Percentiles rank a stretch among this genome's conserved stretches.
Conservation (phyloP, 2,113 vertebrate genomes). For the Gobius niger region DNA sequence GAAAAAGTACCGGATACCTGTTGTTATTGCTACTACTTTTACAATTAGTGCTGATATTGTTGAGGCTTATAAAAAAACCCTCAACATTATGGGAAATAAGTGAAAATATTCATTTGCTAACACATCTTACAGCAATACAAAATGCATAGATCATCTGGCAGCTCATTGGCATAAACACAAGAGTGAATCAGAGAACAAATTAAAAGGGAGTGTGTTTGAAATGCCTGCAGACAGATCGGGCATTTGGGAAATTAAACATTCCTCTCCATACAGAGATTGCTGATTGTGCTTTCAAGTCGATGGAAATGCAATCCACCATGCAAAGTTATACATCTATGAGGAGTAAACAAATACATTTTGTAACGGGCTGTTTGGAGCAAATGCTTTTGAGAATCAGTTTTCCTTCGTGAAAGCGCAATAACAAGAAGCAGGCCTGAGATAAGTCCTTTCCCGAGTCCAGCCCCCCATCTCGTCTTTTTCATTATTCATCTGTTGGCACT, state of each 20-base stretch:
- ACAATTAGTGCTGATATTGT: not conserved
- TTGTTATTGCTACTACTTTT: not conserved
- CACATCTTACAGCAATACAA: not conserved
- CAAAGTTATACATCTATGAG: constrained; percentile 43
- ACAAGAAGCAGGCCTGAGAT: constrained; percentile 10
- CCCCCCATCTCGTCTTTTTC: constrained; percentile 19
- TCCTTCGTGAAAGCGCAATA: constrained; percentile 33
- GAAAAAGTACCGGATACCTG: not conserved
- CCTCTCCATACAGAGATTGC: not conserved
- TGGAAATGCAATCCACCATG: constrained; percentile 37
- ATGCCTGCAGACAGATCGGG: constrained; percentile 21
- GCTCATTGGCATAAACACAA: not conserved
- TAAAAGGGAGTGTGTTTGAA: constrained; percentile 14
- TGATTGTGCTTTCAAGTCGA: constrained; percentile 24
- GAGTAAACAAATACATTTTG: constrained; percentile 31
- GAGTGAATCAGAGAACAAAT: constrained; percentile 13
- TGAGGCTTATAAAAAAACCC: too few relatives aligned
- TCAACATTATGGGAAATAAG: too few relatives aligned
- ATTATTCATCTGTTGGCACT: constrained; percentile 48
- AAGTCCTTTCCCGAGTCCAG: constrained; percentile 2
- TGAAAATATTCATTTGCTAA: too few relatives aligned
- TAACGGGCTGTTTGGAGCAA: constrained; percentile 21
- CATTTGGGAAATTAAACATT: constrained; percentile 34
- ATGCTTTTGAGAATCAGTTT: constrained; percentile 38
- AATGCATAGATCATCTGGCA: not conserved